Evolutionary conservation across 2,113 vertebrate species (phyloP).

Genomic region (Notiomystis cincta): DNA sequence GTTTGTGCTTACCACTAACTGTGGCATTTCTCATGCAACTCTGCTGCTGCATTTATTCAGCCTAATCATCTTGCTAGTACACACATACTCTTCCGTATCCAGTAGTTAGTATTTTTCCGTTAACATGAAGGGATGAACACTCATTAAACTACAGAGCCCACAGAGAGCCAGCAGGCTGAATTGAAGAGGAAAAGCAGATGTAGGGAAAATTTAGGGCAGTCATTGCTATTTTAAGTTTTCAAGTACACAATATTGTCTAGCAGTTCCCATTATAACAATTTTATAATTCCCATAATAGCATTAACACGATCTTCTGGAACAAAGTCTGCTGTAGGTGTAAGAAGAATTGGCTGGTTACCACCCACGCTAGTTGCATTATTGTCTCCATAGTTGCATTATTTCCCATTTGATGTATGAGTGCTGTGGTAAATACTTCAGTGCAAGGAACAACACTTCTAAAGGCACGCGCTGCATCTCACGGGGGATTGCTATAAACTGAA

Average conservation of each 20-base stretch:
- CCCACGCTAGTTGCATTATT: slow-evolving; percentile 35
- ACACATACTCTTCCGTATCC: background rate
- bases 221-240: slow-evolving; percentile 30
- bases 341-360: slow-evolving; percentile 32
- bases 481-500: background rate
- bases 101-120: slow-evolving; percentile 55
- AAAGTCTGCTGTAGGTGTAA: slow-evolving; percentile 12
- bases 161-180: slow-evolving; percentile 28
- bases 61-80: slow-evolving; percentile 51
- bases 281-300: slow-evolving; percentile 30
- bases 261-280: slow-evolving; percentile 37
- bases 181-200: slow-evolving; percentile 14
- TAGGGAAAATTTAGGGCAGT: slow-evolving; percentile 26
- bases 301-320: slow-evolving; percentile 19
- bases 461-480: background rate
- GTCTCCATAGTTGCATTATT: slow-evolving; percentile 16
- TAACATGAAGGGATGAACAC: slow-evolving; percentile 47
- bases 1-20: slow-evolving; percentile 57
- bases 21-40: slow-evolving; percentile 53
- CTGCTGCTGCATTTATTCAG: slow-evolving; percentile 51
- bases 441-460: background rate
- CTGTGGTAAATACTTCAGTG: slow-evolving; percentile 3
- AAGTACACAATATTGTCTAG: slow-evolving; percentile 15
- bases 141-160: slow-evolving; percentile 49
- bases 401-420: background rate